These are phyloP conservation scores for Mus minutoides DNA, from an alignment of 2,797 vertebrate species.

Conservation along the genomic window DNA sequence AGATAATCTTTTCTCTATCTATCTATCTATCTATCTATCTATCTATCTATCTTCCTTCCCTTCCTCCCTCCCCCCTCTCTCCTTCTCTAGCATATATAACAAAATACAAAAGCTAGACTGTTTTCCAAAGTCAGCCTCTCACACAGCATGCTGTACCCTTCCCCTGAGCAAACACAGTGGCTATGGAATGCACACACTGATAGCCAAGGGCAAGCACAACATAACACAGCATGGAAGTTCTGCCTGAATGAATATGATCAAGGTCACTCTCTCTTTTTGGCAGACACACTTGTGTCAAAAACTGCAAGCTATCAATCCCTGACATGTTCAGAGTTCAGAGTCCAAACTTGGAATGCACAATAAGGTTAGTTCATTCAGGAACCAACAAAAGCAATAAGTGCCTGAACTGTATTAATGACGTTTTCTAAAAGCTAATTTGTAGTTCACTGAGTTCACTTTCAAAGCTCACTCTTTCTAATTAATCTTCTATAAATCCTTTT, in stretches of 20 bases:
- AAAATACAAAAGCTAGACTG: constrained; percentile 13
- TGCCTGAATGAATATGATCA: constrained; percentile 10
- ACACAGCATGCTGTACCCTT: neutral
- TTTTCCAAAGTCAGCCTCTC: neutral
- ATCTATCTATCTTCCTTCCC: neutral
- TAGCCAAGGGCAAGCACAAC: neutral
- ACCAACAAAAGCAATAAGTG: neutral
- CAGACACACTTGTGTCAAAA: neutral
- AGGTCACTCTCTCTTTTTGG: neutral
- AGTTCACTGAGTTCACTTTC: constrained; percentile 50
- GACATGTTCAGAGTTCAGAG: neutral
- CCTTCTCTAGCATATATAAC: neutral
- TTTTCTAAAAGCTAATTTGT: constrained; percentile 23
- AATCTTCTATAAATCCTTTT: constrained; percentile 1
- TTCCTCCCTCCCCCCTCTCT: neutral
- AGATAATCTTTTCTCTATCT: neutral
- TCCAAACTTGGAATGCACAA: neutral
- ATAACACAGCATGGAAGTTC: neutral
- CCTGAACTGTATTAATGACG: constrained; percentile 23
- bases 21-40: neutral
- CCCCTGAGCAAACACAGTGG: neutral
- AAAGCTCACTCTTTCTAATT: neutral
- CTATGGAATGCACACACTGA: neutral
- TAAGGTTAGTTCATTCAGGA: neutral
- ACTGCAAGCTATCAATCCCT: neutral